Evolutionary conservation across 2,888 invertebrate species (phyloP).

Genomic region (Myopa tessellatipennis): DNA sequence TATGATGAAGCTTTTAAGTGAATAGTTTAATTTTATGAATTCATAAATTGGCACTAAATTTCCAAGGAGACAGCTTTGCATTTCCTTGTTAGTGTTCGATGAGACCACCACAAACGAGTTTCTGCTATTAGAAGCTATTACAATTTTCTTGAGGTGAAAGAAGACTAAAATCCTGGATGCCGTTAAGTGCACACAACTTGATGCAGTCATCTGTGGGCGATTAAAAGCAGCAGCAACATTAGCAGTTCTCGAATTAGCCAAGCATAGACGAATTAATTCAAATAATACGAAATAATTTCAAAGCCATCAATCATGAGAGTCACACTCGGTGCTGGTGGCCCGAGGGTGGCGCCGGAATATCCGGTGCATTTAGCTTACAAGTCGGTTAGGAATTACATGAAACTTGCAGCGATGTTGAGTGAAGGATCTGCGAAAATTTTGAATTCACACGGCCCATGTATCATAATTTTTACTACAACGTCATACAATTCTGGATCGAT

Average conservation of each 20-base stretch:
- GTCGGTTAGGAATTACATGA: too few species aligned
- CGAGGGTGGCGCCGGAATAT: too few species aligned
- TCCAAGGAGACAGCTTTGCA: constrained; percentile 50
- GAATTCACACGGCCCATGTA: too few species aligned
- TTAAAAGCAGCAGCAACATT: background rate
- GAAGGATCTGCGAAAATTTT: too few species aligned
- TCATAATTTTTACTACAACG: too few species aligned
- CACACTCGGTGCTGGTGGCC: too few species aligned
- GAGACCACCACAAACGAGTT: constrained; percentile 48
- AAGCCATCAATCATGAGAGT: constrained; percentile 20
- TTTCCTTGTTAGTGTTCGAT: constrained; percentile 47
- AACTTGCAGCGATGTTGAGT: too few species aligned
- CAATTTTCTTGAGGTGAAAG: constrained; percentile 38
- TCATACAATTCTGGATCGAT: too few species aligned
- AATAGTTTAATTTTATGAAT: too few species aligned
- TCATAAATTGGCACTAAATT: background rate
- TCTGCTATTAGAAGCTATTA: constrained; percentile 49
- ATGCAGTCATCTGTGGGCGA: background rate
- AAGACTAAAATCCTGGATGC: background rate
- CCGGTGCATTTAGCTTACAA: too few species aligned
- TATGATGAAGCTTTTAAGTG: too few species aligned
- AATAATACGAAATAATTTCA: too few species aligned
- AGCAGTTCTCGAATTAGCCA: constrained; percentile 22
- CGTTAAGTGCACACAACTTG: background rate
- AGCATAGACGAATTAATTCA: constrained; percentile 33